phyloP scores from a whole-genome alignment of 2,888 invertebrate species.

The Pyrgus malvae region DNA sequence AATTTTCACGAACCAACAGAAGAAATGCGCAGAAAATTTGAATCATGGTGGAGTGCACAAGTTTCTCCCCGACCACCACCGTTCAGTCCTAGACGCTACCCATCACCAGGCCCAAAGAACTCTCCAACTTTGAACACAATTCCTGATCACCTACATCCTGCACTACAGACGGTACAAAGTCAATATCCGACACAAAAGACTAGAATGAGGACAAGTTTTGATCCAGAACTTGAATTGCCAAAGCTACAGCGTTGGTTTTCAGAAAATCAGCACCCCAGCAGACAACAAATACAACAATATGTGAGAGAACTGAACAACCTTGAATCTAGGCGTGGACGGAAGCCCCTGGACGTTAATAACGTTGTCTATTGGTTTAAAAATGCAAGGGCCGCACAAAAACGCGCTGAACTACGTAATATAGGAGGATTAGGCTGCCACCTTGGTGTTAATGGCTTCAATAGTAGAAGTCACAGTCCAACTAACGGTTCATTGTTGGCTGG shows the following conservation, averaged over 20 bases:
- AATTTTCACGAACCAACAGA: constrained; percentile 88
- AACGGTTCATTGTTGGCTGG: constrained; percentile 84
- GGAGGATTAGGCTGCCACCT: constrained; percentile 82
- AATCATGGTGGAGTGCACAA: constrained; percentile 94
- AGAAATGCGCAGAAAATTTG: constrained; percentile 93
- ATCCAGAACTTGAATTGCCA: constrained; percentile 97
- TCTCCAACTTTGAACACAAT: constrained; percentile 69
- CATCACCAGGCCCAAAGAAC: constrained; percentile 76
- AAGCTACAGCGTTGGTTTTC: constrained; percentile 98
- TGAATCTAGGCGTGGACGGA: constrained; percentile 95
- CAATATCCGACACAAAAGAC: constrained; percentile 93
- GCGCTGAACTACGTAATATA: constrained; percentile 90
- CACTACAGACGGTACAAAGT: constrained; percentile 88
- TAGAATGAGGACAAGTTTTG: constrained; percentile 97
- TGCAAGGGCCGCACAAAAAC: constrained; percentile 96
- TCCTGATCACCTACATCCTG: constrained; percentile 85
- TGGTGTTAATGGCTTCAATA: constrained; percentile 84
- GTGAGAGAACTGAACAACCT: constrained; percentile 95
- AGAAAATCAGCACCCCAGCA: constrained; percentile 97
- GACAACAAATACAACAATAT: constrained; percentile 98
- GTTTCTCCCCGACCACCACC: constrained; percentile 83
- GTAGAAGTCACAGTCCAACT: constrained; percentile 84
- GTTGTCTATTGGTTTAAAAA: constrained; percentile 99
- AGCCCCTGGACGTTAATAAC: constrained; percentile 97
- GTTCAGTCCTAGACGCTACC: constrained; percentile 75